phyloP scores from a whole-genome alignment of 2,113 vertebrate genomes.

The Odobenus rosmarus region DNA sequence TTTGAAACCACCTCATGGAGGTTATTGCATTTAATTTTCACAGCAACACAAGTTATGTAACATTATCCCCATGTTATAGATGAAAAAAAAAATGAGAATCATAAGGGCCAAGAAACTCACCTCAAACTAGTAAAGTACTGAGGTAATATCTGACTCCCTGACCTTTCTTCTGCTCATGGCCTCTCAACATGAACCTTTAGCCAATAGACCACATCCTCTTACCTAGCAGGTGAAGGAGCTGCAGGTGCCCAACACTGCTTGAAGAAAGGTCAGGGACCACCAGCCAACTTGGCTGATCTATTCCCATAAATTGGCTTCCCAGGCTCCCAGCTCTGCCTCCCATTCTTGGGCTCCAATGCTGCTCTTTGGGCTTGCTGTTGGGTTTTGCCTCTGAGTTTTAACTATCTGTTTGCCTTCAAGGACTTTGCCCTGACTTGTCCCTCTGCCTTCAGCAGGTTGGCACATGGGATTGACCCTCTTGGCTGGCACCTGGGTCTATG shows the following conservation, averaged over 20 bases:
- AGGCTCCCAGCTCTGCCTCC: not conserved
- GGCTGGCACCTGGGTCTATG: not conserved
- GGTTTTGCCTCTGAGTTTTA: not conserved
- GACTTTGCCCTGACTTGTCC: not conserved
- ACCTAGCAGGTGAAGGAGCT: not conserved
- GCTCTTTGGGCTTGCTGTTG: not conserved
- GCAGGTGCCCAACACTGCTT: not conserved
- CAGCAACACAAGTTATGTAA: not conserved
- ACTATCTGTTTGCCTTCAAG: not conserved
- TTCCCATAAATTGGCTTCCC: not conserved
- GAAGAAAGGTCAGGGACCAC: not conserved
- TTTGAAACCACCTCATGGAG: not conserved
- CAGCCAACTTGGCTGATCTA: not conserved
- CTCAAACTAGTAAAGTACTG: not conserved
- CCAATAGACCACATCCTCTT: not conserved
- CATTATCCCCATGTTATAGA: not conserved
- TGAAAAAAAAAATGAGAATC: not conserved
- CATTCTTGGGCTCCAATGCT: not conserved
- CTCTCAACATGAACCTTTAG: not conserved
- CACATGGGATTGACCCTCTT: not conserved
- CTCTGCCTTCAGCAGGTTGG: not conserved
- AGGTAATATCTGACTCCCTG: not conserved
- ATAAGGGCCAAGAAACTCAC: not conserved
- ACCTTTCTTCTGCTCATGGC: not conserved
- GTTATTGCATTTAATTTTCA: not conserved